Conservation (phyloP, 2,888 invertebrate genomes). For the Polydrusus cervinus region DNA sequence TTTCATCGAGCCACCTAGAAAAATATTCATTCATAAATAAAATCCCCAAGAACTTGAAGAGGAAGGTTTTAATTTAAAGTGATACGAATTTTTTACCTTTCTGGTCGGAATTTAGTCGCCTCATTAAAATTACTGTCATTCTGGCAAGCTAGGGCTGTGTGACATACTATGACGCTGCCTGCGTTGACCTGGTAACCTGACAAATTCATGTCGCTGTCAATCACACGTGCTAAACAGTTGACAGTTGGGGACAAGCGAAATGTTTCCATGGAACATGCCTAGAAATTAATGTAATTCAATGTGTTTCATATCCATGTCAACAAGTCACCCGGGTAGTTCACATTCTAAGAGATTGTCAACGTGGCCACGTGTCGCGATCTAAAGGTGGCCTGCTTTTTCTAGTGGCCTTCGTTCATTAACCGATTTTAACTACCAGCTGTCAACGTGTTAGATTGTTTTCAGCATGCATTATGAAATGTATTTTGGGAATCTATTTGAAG, state of each 20-base stretch:
- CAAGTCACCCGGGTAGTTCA: too few relatives aligned
- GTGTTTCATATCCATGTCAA: neutral
- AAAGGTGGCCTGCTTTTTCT: too few relatives aligned
- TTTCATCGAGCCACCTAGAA: conserved; percentile 79
- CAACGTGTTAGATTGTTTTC: too few relatives aligned
- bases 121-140: conserved; percentile 83
- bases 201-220: conserved; percentile 82
- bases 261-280: conserved; percentile 85
- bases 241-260: conserved; percentile 85
- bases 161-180: conserved; percentile 87
- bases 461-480: too few relatives aligned
- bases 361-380: too few relatives aligned
- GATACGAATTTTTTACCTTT: conserved; percentile 33
- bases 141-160: conserved; percentile 87
- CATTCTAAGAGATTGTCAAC: too few relatives aligned
- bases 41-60: neutral
- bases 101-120: conserved; percentile 76
- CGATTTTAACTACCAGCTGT: too few relatives aligned
- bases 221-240: conserved; percentile 84
- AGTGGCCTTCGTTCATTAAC: too few relatives aligned
- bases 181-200: conserved; percentile 81
- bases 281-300: conserved; percentile 13
- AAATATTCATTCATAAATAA: neutral
- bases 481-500: too few relatives aligned
- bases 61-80: too few relatives aligned